phyloP scores from a whole-genome alignment of 2,113 vertebrate species.

The Ia io region DNA sequence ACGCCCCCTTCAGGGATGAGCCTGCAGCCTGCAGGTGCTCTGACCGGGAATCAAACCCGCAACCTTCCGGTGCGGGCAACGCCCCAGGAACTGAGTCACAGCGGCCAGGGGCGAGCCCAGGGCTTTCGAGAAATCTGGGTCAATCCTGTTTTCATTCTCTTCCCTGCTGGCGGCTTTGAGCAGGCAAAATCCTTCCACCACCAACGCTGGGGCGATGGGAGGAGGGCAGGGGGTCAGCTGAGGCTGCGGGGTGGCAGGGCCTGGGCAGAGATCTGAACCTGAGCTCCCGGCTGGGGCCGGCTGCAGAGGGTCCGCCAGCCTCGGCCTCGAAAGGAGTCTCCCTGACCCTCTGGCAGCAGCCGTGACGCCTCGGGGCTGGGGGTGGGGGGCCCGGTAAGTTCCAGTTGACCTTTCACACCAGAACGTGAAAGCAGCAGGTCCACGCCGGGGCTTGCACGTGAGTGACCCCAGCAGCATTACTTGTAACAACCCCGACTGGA shows the following conservation, averaged over 20 bases:
- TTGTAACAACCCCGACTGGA: background rate
- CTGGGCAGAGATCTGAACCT: background rate
- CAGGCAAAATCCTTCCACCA: slow-evolving; percentile 80
- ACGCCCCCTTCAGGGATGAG: too few relatives aligned
- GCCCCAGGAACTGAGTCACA: too few relatives aligned
- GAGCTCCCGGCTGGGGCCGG: background rate
- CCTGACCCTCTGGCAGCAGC: background rate
- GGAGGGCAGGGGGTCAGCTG: background rate
- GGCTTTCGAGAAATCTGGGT: slow-evolving; percentile 38
- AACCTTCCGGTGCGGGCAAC: too few relatives aligned
- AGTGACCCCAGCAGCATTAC: background rate
- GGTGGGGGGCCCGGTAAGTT: background rate
- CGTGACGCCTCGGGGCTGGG: background rate
- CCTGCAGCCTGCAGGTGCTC: too few relatives aligned
- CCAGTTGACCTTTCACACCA: background rate
- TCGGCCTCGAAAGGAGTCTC: too few relatives aligned
- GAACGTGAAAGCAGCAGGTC: background rate
- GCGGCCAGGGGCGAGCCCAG: background rate
- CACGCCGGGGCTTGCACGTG: background rate
- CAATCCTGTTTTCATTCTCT: slow-evolving; percentile 45
- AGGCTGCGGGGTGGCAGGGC: background rate
- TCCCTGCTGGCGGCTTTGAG: slow-evolving; percentile 11
- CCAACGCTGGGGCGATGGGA: slow-evolving; percentile 40
- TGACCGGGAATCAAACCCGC: too few relatives aligned
- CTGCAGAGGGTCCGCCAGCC: too few relatives aligned